Evolutionary conservation across 2,113 vertebrate genomes (phyloP).

Genomic region (Scatophagus argus): DNA sequence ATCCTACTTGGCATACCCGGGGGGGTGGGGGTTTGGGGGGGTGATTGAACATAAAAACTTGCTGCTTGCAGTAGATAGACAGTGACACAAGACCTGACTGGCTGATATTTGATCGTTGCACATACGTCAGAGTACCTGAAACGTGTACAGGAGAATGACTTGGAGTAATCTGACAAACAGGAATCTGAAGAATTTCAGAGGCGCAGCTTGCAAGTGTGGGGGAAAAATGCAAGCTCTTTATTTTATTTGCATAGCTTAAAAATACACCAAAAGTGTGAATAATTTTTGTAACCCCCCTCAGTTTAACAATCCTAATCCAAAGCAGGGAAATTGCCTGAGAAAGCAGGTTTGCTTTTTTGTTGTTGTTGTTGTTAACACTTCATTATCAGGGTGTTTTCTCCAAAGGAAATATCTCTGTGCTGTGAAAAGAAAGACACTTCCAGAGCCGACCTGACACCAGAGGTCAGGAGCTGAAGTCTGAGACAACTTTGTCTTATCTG

Average conservation of each 20-base stretch:
- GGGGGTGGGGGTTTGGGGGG: too few species aligned
- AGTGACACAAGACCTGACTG: conserved; percentile 16
- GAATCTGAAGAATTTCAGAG: conserved; percentile 54
- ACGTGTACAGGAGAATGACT: conserved; percentile 34
- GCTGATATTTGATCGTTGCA: conserved; percentile 35
- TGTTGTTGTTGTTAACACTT: background rate
- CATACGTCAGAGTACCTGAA: conserved; percentile 56
- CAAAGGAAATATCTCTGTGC: conserved; percentile 64
- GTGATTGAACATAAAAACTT: conserved; percentile 1
- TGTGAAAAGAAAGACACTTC: conserved; percentile 48
- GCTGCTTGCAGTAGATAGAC: background rate
- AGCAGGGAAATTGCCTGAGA: conserved; percentile 40
- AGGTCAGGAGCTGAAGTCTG: conserved; percentile 53
- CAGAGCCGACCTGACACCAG: conserved; percentile 49
- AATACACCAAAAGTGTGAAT: conserved; percentile 58
- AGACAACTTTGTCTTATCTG: conserved; percentile 63
- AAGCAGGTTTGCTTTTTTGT: conserved; percentile 40
- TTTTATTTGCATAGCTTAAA: conserved; percentile 40
- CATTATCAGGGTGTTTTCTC: conserved; percentile 72
- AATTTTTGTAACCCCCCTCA: conserved; percentile 42
- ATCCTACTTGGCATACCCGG: background rate
- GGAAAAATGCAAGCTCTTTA: conserved; percentile 22
- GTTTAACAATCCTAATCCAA: conserved; percentile 37
- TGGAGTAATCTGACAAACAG: background rate
- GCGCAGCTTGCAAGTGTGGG: conserved; percentile 34